Evolutionary conservation across 2,888 invertebrate genomes (phyloP).

Genomic region (Itoplectis maculator): DNA sequence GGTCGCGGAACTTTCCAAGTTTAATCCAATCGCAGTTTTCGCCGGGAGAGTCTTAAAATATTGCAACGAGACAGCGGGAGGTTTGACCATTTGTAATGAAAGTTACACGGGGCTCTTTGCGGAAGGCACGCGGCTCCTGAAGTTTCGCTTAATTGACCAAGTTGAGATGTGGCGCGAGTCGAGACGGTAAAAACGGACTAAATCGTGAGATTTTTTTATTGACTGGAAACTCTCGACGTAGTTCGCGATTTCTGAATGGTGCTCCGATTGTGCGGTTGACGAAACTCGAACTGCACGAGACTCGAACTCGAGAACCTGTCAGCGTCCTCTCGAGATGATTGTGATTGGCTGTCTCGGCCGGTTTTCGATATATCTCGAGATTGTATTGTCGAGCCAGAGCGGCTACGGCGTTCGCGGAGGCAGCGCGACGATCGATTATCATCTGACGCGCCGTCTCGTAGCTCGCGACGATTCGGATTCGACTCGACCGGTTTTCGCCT

Average conservation of each 20-base stretch:
- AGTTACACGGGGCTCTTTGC: background rate
- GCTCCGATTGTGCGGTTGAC: background rate
- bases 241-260: background rate
- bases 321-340: background rate
- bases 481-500: background rate
- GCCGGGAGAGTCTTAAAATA: background rate
- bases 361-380: background rate
- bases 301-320: background rate
- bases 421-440: constrained; percentile 3
- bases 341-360: background rate
- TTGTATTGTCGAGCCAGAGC: background rate
- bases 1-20: background rate
- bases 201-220: background rate
- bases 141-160: background rate
- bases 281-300: background rate
- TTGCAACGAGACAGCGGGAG: background rate
- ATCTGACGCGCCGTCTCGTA: background rate
- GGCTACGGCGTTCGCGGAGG: background rate
- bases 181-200: background rate
- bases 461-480: background rate
- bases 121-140: background rate
- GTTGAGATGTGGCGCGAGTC: background rate
- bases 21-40: constrained; percentile 16
- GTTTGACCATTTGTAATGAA: constrained; percentile 1
- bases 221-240: background rate